Conservation (phyloP, 2,888 invertebrate genomes). For the Drosophila picticornis region DNA sequence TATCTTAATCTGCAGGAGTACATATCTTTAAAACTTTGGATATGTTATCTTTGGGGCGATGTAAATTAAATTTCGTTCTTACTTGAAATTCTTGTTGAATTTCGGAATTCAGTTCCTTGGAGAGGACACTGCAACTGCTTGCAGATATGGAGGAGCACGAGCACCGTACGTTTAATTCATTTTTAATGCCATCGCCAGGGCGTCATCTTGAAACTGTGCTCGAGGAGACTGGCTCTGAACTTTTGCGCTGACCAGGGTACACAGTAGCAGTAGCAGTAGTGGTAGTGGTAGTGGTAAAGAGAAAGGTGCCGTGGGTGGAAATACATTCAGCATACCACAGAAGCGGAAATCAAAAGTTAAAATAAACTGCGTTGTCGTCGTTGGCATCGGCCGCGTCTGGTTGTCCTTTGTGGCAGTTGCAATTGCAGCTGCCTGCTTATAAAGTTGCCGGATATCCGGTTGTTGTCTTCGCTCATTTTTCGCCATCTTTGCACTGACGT, state of each 20-base stretch:
- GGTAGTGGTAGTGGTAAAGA: neutral
- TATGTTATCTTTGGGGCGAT: conserved; percentile 6
- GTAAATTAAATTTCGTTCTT: conserved; percentile 45
- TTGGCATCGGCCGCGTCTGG: conserved; percentile 31
- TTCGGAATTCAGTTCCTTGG: conserved; percentile 15
- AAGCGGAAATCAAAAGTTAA: conserved; percentile 77
- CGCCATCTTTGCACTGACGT: conserved; percentile 59
- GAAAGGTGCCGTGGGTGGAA: conserved; percentile 2
- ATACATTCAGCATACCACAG: conserved; percentile 39
- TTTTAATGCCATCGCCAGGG: conserved; percentile 59
- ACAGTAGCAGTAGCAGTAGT: neutral
- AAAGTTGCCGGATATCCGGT: conserved; percentile 82
- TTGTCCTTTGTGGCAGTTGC: conserved; percentile 60
- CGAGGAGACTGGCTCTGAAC: conserved; percentile 47
- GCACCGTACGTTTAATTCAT: conserved; percentile 62
- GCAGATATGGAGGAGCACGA: conserved; percentile 1
- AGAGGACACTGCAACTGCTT: conserved; percentile 11
- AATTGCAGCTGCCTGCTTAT: conserved; percentile 65
- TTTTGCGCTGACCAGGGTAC: conserved; percentile 43
- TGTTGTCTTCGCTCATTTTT: conserved; percentile 82
- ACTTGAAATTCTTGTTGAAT: conserved; percentile 23
- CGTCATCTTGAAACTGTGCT: conserved; percentile 31
- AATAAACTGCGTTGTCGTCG: conserved; percentile 70
- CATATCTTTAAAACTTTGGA: neutral
- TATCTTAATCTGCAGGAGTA: too few relatives aligned